Conservation (phyloP, 2,113 vertebrate genomes). For the Leucoraja erinaceus region DNA sequence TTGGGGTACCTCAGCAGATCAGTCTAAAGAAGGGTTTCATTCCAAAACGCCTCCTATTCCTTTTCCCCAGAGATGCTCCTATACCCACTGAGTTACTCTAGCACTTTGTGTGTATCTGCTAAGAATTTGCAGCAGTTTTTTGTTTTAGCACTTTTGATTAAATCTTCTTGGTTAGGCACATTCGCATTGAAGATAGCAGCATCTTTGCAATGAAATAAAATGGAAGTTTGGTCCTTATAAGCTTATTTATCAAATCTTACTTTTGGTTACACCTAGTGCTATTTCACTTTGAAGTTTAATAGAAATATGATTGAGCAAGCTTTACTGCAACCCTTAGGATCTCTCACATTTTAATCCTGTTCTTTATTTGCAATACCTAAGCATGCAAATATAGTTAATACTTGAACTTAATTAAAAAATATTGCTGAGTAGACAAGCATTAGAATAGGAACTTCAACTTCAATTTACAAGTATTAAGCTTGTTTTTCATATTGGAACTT, state of each 20-base stretch:
- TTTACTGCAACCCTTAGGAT: background rate
- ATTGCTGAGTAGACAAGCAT: background rate
- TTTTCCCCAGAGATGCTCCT: too few relatives aligned
- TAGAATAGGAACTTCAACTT: background rate
- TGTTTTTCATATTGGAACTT: background rate
- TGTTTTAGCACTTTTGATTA: background rate
- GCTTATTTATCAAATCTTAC: background rate
- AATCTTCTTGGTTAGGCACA: background rate
- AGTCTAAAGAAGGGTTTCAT: too few relatives aligned
- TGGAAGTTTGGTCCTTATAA: background rate
- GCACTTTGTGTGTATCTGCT: too few relatives aligned
- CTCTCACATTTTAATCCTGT: background rate
- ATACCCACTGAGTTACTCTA: too few relatives aligned
- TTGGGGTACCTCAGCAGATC: too few relatives aligned
- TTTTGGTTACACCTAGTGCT: background rate
- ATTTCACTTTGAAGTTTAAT: constrained; percentile 15
- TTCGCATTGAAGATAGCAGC: background rate
- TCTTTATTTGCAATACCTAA: background rate
- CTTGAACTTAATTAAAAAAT: background rate
- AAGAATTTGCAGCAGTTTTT: too few relatives aligned
- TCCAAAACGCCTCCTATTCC: too few relatives aligned
- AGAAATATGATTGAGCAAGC: background rate
- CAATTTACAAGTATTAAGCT: background rate
- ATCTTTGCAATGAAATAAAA: background rate
- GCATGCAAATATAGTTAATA: background rate